Evolutionary conservation across 2,888 invertebrate genomes (phyloP).

Genomic region (Choreutis nemorana): DNA sequence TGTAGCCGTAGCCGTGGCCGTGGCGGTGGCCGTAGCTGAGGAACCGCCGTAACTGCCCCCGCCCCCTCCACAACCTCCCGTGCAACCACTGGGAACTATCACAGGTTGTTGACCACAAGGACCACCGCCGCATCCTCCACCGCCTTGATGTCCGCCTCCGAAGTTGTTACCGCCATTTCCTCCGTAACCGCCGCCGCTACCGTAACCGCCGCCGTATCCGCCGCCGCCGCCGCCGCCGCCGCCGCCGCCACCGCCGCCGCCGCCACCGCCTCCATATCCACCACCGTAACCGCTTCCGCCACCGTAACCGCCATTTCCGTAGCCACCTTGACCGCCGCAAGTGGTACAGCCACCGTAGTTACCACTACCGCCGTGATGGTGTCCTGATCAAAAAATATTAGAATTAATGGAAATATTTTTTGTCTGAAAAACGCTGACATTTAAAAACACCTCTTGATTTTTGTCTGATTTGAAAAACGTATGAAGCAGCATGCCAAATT

Average conservation of each 20-base stretch:
- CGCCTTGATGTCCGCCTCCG: conserved; percentile 10
- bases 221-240: conserved; percentile 14
- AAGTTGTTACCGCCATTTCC: conserved; percentile 10
- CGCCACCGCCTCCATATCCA: conserved; percentile 14
- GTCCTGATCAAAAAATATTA: no score
- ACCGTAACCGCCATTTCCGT: conserved; percentile 13
- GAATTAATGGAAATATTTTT: no score
- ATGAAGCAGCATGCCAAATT: background rate
- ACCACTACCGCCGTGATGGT: conserved; percentile 10
- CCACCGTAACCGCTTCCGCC: conserved; percentile 14
- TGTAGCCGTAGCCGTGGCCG: conserved; percentile 26
- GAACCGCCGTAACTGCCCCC: conserved; percentile 3
- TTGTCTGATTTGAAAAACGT: no score
- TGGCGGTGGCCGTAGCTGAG: conserved; percentile 19
- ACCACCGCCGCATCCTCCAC: conserved; percentile 9
- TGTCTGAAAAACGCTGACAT: no score
- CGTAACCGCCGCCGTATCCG: conserved; percentile 11
- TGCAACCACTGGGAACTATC: conserved; percentile 4
- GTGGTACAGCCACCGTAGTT: conserved; percentile 11
- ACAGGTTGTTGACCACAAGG: conserved; percentile 6
- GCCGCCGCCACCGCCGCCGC: conserved; percentile 14
- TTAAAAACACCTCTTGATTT: no score
- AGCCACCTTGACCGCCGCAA: conserved; percentile 14
- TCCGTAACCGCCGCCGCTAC: conserved; percentile 12
- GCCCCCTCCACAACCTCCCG: conserved; percentile 9